These are phyloP conservation scores for Thysanoteuthis rhombus DNA, from an alignment of 2,888 invertebrate genomes.

Conservation along the genomic window DNA sequence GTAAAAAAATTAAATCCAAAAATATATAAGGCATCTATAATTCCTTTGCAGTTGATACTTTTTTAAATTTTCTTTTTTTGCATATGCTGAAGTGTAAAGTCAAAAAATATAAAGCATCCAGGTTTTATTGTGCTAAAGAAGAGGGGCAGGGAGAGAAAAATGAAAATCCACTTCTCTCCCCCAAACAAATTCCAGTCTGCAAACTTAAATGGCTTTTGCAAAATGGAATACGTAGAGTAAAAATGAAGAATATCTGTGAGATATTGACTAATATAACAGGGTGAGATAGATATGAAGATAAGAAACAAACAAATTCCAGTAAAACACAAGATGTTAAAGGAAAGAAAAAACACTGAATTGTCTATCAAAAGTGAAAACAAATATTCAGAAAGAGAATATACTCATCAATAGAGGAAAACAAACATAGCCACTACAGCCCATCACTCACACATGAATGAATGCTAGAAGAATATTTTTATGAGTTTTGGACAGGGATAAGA, in stretches of 20 bases:
- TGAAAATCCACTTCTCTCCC: background rate
- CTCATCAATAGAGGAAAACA: background rate
- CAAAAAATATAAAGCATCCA: background rate
- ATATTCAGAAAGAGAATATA: background rate
- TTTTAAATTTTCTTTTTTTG: background rate
- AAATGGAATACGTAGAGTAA: background rate
- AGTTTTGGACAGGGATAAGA: too few species aligned
- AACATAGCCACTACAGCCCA: too few species aligned
- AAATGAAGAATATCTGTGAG: background rate
- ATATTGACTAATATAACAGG: background rate
- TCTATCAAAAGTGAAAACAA: background rate
- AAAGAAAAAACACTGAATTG: background rate
- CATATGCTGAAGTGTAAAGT: background rate
- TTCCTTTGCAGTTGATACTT: background rate
- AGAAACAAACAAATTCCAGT: background rate
- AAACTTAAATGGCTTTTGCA: background rate
- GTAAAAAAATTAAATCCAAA: too few species aligned
- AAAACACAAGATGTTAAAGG: background rate
- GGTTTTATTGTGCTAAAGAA: background rate
- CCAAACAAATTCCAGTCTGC: background rate
- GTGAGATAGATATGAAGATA: background rate
- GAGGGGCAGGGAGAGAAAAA: too few species aligned
- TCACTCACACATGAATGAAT: too few species aligned
- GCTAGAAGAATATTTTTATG: too few species aligned
- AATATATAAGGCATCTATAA: too few species aligned